Evolutionary conservation across 1,140 invertebrate species (phyloP).

Genomic region (Anoplophora glabripennis): DNA sequence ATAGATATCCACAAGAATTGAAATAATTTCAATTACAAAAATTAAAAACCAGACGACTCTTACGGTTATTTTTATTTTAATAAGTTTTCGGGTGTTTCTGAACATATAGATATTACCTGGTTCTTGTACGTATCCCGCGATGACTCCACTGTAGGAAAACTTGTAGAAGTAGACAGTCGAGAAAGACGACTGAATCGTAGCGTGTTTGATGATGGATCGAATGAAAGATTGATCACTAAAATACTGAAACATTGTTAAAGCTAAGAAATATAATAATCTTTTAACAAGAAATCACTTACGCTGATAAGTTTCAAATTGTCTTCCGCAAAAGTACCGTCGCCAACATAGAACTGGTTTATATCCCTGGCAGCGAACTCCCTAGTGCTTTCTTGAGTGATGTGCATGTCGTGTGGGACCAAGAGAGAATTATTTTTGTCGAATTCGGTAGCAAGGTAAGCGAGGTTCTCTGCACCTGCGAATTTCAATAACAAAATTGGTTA

Average conservation of each 20-base stretch:
- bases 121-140: slow-evolving; percentile 13
- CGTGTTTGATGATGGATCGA: slow-evolving; percentile 21
- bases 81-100: neutral
- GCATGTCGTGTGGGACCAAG: too few species aligned
- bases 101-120: slow-evolving; percentile 6
- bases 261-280: neutral
- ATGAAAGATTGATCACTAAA: slow-evolving; percentile 15
- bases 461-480: too few species aligned
- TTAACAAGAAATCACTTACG: neutral
- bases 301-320: neutral
- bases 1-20: too few species aligned
- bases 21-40: too few species aligned
- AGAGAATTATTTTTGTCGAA: too few species aligned
- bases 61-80: neutral
- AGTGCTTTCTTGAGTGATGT: too few species aligned
- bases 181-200: slow-evolving; percentile 12
- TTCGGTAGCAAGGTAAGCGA: too few species aligned
- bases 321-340: neutral
- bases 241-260: slow-evolving; percentile 9
- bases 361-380: too few species aligned
- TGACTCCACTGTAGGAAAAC: slow-evolving; percentile 18
- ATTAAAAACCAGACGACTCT: too few species aligned
- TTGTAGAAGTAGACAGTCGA: slow-evolving; percentile 18
- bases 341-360: neutral
- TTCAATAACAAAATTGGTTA: too few species aligned